phyloP scores from a whole-genome alignment of 2,113 vertebrate species.

The Amblyornis subalaris region DNA sequence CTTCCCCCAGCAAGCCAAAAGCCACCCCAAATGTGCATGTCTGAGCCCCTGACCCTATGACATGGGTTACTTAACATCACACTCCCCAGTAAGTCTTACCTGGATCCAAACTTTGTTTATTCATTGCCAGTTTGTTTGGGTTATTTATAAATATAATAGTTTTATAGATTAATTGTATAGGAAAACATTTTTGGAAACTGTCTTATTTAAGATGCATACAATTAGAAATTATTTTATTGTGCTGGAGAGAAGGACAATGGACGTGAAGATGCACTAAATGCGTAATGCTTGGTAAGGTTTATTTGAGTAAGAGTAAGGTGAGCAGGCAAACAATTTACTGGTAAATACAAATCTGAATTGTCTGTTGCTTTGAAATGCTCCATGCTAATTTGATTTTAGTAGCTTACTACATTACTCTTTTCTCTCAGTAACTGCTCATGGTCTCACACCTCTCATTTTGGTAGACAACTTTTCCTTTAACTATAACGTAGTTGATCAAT shows the following conservation, averaged over 20 bases:
- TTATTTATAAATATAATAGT: not conserved
- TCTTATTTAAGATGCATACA: not conserved
- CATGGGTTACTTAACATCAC: not conserved
- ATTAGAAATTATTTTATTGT: not conserved
- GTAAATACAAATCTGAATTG: not conserved
- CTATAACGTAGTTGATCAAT: conserved; percentile 85
- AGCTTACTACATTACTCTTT: not conserved
- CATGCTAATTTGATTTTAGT: not conserved
- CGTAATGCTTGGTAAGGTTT: not conserved
- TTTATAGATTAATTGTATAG: not conserved
- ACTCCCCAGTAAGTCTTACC: not conserved
- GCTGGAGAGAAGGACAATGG: not conserved
- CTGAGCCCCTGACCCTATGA: not conserved
- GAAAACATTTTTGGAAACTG: not conserved
- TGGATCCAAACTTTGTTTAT: not conserved
- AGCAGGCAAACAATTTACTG: not conserved
- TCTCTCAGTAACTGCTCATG: conserved; percentile 54
- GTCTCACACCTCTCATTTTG: conserved; percentile 73
- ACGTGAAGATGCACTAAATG: not conserved
- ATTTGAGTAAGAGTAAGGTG: not conserved
- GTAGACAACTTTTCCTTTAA: conserved; percentile 84
- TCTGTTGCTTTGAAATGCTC: not conserved
- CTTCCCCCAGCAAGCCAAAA: not conserved
- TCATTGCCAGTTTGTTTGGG: not conserved
- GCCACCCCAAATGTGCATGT: not conserved